A percentile compares a stretch with the other conserved stretches of the same genome.
These are phyloP conservation scores for Pomacea canaliculata DNA, from an alignment of 2,888 invertebrate species.

Conservation along the genomic window DNA sequence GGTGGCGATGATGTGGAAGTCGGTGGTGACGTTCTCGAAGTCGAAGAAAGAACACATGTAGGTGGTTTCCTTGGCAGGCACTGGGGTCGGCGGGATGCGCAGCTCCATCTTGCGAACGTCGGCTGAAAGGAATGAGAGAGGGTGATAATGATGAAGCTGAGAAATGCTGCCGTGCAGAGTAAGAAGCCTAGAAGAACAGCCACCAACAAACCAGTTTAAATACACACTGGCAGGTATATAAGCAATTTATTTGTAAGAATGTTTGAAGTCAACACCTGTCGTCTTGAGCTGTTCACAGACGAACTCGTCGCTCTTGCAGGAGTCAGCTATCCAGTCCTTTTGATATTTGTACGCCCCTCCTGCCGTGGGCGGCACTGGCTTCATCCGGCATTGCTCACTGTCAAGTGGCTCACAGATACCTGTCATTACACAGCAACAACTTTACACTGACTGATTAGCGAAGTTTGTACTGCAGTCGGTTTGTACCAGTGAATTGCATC, in stretches of 20 bases:
- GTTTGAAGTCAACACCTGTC: not conserved
- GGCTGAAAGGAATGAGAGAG: not conserved
- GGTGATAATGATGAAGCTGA: too few relatives aligned
- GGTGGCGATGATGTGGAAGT: constrained; percentile 43
- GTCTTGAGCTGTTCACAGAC: not conserved
- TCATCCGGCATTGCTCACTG: not conserved
- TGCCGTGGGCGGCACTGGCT: not conserved
- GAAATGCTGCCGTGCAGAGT: too few relatives aligned
- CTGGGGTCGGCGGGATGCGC: constrained; percentile 29
- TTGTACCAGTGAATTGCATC: too few relatives aligned
- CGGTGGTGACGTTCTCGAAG: constrained; percentile 24
- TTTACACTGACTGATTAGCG: too few relatives aligned
- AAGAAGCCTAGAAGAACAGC: too few relatives aligned
- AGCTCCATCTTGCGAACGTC: constrained; percentile 31
- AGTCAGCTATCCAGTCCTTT: not conserved
- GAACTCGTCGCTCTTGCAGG: constrained; percentile 3
- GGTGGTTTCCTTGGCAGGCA: constrained; percentile 42
- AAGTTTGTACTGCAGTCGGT: too few relatives aligned
- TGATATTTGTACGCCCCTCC: not conserved
- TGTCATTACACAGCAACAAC: not conserved
- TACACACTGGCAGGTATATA: too few relatives aligned
- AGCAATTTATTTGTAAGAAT: too few relatives aligned
- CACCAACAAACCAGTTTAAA: too few relatives aligned
- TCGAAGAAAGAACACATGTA: constrained; percentile 44
- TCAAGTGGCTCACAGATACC: constrained; percentile 13